Percentiles rank a stretch among this genome's conserved stretches.
phyloP scores from a whole-genome alignment of 2,888 invertebrate genomes.

The Habroteleia sp. region DNA sequence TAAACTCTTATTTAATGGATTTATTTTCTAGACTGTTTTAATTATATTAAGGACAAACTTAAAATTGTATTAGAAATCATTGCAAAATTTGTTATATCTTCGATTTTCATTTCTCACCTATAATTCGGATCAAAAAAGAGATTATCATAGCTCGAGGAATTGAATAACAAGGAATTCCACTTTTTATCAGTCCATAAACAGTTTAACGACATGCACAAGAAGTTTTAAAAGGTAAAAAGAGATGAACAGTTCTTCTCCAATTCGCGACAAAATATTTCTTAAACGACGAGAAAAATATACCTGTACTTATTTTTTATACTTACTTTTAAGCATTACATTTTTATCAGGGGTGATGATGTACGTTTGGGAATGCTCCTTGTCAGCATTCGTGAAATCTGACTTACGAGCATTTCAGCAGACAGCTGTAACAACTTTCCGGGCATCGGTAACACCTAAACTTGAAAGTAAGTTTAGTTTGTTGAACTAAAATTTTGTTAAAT shows the following conservation, averaged over 20 bases:
- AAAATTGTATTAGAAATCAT: too few species aligned
- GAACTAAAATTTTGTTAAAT: slow-evolving; percentile 10
- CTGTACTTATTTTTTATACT: slow-evolving; percentile 22
- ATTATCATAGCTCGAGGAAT: slow-evolving; percentile 4
- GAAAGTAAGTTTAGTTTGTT: slow-evolving; percentile 26
- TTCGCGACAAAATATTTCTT: slow-evolving; percentile 8
- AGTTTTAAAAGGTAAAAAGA: slow-evolving; percentile 15
- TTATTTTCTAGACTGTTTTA: too few species aligned
- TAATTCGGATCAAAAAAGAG: slow-evolving; percentile 1
- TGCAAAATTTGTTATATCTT: too few species aligned
- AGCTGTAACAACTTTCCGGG: slow-evolving; percentile 38
- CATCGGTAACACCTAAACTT: slow-evolving; percentile 22
- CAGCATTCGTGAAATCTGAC: slow-evolving; percentile 15
- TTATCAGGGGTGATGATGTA: slow-evolving; percentile 11
- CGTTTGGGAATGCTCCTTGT: slow-evolving; percentile 27
- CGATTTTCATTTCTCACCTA: neutral
- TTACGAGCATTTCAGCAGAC: slow-evolving; percentile 18
- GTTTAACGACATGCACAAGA: slow-evolving; percentile 26
- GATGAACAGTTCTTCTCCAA: slow-evolving; percentile 5
- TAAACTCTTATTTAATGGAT: too few species aligned
- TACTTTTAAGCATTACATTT: slow-evolving; percentile 11
- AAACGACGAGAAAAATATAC: slow-evolving; percentile 9
- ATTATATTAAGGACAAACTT: too few species aligned
- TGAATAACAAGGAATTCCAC: slow-evolving; percentile 20
- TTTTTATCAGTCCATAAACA: slow-evolving; percentile 33